phyloP scores from a whole-genome alignment of 2,797 vertebrate species.

The Mareca strepera region DNA sequence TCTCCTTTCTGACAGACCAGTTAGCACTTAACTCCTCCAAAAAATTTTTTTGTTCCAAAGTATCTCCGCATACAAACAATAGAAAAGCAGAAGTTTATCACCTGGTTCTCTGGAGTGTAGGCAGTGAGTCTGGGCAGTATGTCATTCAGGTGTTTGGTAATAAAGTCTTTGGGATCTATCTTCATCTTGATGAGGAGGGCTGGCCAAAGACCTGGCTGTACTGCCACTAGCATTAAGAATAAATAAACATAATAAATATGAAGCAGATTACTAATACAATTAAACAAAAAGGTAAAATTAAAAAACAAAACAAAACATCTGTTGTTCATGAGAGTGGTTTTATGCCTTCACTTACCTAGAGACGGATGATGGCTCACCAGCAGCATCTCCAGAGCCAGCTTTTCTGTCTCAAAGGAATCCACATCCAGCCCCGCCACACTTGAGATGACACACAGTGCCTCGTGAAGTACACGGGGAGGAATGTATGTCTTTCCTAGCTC shows the following conservation, averaged over 20 bases:
- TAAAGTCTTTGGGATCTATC: conserved; percentile 86
- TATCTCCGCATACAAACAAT: background rate
- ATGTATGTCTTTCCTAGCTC: conserved; percentile 87
- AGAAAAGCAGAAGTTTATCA: conserved; percentile 41
- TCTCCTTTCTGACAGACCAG: background rate
- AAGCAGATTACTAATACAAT: background rate
- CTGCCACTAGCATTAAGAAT: conserved; percentile 76
- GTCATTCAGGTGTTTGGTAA: conserved; percentile 86
- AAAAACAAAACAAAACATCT: background rate
- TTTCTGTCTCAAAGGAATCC: conserved; percentile 83
- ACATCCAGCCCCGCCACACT: conserved; percentile 84
- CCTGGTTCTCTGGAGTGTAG: conserved; percentile 84
- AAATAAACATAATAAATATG: background rate
- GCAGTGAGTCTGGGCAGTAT: conserved; percentile 87
- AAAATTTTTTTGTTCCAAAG: background rate
- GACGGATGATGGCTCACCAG: conserved; percentile 92
- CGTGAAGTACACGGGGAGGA: conserved; percentile 86
- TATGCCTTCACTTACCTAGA: conserved; percentile 80
- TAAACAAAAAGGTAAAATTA: background rate
- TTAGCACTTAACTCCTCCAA: background rate
- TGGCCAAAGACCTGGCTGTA: conserved; percentile 87
- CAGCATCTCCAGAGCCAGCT: conserved; percentile 88
- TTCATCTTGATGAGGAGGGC: conserved; percentile 89
- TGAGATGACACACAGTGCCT: conserved; percentile 87
- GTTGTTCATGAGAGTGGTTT: background rate